phyloP scores from a whole-genome alignment of 2,113 vertebrate genomes.

The Sinocyclocheilus anshuiensis region DNA sequence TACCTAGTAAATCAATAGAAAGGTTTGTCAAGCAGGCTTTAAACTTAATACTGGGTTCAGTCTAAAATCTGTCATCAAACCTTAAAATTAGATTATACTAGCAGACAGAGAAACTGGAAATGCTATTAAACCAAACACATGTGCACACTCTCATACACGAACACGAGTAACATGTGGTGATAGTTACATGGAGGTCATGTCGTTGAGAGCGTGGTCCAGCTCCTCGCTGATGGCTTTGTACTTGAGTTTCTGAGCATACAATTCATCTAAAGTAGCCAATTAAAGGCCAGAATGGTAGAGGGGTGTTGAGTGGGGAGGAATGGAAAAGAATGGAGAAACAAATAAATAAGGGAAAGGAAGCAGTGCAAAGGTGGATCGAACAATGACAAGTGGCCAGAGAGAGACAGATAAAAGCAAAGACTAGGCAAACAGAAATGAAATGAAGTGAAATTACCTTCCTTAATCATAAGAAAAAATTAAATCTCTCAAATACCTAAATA shows the following conservation, averaged over 20 bases:
- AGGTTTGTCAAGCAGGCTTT: background rate
- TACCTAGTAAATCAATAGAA: background rate
- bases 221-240: conserved; percentile 99
- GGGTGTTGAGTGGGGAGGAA: conserved; percentile 1
- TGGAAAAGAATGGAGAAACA: conserved; percentile 31
- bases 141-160: conserved; percentile 39
- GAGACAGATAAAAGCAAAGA: conserved; percentile 54
- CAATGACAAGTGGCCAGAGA: conserved; percentile 55
- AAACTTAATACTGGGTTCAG: background rate
- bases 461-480: background rate
- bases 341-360: conserved; percentile 59
- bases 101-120: background rate
- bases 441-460: background rate
- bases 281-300: background rate
- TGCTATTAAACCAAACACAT: background rate
- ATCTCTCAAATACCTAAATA: background rate
- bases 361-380: background rate
- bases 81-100: background rate
- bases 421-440: conserved; percentile 44
- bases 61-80: background rate
- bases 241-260: conserved; percentile 99
- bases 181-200: conserved; percentile 99
- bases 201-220: conserved; percentile 99
- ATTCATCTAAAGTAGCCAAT: conserved; percentile 83
- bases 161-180: conserved; percentile 51